Conservation (phyloP, 2,888 invertebrate species). For the Myathropa florea region DNA sequence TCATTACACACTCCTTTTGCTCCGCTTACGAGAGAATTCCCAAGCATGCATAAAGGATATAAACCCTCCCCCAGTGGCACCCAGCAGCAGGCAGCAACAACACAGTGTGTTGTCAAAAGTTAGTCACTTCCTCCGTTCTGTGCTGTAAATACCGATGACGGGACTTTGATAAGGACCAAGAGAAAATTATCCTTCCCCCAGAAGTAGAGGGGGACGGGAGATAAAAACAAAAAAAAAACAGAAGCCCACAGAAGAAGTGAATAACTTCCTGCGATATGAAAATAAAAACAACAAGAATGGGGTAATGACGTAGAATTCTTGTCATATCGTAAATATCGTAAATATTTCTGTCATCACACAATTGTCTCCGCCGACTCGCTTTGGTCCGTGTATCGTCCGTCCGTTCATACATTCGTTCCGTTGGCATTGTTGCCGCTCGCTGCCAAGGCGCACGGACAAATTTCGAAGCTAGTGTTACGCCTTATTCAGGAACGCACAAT, state of each 20-base stretch:
- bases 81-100: background rate
- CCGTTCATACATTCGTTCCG: too few species aligned
- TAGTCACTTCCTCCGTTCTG: conserved; percentile 24
- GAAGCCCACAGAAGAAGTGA: background rate
- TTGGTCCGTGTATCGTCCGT: background rate
- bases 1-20: conserved; percentile 38
- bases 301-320: conserved; percentile 60
- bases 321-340: conserved; percentile 60
- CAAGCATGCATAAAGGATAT: conserved; percentile 7
- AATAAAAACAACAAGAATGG: conserved; percentile 48
- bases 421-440: background rate
- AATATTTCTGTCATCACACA: conserved; percentile 55
- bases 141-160: conserved; percentile 56
- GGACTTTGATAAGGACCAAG: conserved; percentile 57
- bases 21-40: background rate
- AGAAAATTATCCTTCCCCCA: conserved; percentile 47
- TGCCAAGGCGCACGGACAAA: background rate
- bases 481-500: too few species aligned
- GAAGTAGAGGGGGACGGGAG: background rate
- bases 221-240: conserved; percentile 16
- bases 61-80: background rate
- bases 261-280: conserved; percentile 19
- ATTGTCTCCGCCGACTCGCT: conserved; percentile 19
- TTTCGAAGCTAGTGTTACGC: conserved; percentile 57
- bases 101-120: conserved; percentile 48